A percentile compares a stretch with the other conserved stretches of the same genome.
phyloP scores from a whole-genome alignment of 2,797 vertebrate species.

The Sphenopsis melanotis region DNA sequence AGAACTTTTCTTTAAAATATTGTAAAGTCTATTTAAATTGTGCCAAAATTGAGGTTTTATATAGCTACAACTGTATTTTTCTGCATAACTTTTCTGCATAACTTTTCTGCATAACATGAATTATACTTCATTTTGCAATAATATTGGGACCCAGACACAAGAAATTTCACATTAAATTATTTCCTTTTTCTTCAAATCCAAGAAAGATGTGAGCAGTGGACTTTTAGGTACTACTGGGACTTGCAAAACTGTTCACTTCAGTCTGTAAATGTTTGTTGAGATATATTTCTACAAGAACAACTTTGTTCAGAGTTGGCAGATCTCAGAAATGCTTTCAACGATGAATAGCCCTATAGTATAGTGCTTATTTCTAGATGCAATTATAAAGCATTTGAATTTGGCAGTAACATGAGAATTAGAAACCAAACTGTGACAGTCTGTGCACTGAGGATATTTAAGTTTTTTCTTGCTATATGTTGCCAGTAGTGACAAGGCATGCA shows the following conservation, averaged over 20 bases:
- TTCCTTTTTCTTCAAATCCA: neutral
- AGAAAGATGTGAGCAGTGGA: neutral
- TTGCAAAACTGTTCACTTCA: neutral
- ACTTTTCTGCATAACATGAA: neutral
- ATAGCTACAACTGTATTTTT: neutral
- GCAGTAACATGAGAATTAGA: neutral
- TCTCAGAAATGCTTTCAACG: neutral
- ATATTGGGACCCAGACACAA: neutral
- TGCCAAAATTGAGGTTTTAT: neutral
- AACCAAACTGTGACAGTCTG: neutral
- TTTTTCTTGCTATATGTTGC: neutral
- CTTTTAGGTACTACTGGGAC: neutral
- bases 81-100: neutral
- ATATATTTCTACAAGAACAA: neutral
- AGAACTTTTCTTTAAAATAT: neutral
- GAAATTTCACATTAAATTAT: neutral
- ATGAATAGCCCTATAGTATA: neutral
- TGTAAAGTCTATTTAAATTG: neutral
- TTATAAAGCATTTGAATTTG: neutral
- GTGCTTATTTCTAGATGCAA: neutral
- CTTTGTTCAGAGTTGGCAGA: neutral
- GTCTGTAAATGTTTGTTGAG: conserved; percentile 10
- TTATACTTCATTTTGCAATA: neutral
- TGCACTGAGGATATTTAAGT: neutral
- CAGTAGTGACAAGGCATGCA: neutral